phyloP scores from a whole-genome alignment of 2,113 vertebrate genomes.

The Caloenas nicobarica region DNA sequence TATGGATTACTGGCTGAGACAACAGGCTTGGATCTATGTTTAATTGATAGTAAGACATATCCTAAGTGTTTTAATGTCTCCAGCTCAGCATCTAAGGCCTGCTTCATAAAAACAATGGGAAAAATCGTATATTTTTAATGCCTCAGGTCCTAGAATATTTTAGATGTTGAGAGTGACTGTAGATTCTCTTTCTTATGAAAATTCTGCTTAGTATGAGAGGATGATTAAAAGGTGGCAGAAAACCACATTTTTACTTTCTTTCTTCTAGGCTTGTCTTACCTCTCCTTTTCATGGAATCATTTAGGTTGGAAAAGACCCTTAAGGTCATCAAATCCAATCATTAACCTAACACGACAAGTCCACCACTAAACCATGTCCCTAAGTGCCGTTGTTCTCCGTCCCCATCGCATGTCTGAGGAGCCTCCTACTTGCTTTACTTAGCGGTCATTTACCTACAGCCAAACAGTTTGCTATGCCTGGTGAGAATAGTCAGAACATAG shows the following conservation, averaged over 20 bases:
- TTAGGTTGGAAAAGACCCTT: no score
- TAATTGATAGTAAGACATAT: background rate
- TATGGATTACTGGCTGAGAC: background rate
- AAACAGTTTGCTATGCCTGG: background rate
- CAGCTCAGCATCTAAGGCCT: background rate
- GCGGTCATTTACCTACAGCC: background rate
- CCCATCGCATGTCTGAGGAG: background rate
- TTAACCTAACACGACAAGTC: no score
- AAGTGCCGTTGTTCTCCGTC: background rate
- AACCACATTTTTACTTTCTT: background rate
- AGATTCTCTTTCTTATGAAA: background rate
- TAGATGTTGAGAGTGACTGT: background rate
- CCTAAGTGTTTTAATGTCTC: background rate
- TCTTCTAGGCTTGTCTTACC: background rate
- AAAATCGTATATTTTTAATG: background rate
- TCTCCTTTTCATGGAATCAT: background rate
- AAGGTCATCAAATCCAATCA: no score
- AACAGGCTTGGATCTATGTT: background rate
- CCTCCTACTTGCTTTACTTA: background rate
- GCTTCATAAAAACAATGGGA: background rate
- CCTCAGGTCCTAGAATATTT: background rate
- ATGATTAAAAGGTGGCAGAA: background rate
- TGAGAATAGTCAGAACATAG: slow-evolving; percentile 6
- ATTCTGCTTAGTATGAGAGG: background rate
- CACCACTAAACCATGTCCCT: no score